phyloP scores from a whole-genome alignment of 2,113 vertebrate genomes.

The Smithornis capensis region DNA sequence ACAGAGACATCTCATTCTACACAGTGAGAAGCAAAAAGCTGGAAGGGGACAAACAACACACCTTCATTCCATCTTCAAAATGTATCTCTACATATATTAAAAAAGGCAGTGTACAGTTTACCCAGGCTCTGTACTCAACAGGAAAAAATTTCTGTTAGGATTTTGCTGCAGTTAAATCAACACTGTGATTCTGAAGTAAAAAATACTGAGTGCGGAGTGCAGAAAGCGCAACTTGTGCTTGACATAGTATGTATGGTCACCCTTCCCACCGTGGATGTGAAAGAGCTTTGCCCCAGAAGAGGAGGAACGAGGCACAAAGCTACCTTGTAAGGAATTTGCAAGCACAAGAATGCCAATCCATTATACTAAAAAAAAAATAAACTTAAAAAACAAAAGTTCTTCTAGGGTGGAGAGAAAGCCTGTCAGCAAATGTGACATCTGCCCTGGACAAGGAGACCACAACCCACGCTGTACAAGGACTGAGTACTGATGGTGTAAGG shows the following conservation, averaged over 20 bases:
- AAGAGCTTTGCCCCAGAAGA: not conserved
- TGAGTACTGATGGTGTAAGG: not conserved
- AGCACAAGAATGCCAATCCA: not conserved
- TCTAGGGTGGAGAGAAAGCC: not conserved
- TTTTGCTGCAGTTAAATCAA: not conserved
- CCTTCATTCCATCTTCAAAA: too few relatives aligned
- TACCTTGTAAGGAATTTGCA: not conserved
- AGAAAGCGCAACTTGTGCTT: not conserved
- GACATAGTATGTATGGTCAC: not conserved
- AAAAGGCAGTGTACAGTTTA: not conserved
- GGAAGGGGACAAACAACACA: not conserved
- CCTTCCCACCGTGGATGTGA: not conserved
- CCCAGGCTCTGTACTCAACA: not conserved
- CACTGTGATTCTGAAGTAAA: not conserved
- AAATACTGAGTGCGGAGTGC: not conserved
- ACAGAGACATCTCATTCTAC: not conserved
- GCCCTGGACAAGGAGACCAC: not conserved
- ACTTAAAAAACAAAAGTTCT: not conserved
- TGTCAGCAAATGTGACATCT: not conserved
- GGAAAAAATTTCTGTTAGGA: not conserved
- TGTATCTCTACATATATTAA: not conserved
- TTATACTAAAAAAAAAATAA: not conserved
- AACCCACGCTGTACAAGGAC: not conserved
- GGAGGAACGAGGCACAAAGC: not conserved
- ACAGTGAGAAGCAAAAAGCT: not conserved